Evolutionary conservation across 2,113 vertebrate species (phyloP), one percentile per base, ranked within the genome.

Genomic region (Capricornis sumatraensis): DNA sequence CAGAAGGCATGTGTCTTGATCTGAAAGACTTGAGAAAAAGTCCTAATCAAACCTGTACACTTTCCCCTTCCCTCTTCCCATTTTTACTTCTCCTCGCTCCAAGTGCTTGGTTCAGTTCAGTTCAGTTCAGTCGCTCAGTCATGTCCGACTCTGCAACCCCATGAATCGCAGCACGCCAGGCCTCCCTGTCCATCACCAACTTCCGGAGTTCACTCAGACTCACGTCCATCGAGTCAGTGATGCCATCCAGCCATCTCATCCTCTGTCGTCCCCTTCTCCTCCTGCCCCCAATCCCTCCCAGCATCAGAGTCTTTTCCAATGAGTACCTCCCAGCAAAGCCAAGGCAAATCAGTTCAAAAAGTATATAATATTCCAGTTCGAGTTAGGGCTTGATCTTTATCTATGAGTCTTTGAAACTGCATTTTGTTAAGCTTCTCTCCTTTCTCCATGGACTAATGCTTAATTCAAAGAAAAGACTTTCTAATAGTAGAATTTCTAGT

Each of bases 391-490:
- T 45, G 27, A 47, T 64, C 47, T 86, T 95, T 71, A 40, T 43
- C 83, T 76, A 40, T n/a, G 17, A 36, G 36, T 90, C 23, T 17
- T 57, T 93, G 79, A 27, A 78, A 81, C 58, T 64, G 8, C 25
- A 23, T 67, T 76, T 89, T 33, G 36, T 27, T 12, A 27, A 45
- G 7, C 60, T 47, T 27, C 55, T 89, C 86, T 87, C 9, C 25
- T 92, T 93, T 58, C 36, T 58, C 55, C 21, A 11, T 25, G 43
- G n/a, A 81, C 71, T 15, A 79, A 43, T 36, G 21, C 30, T 60
- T 86, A 21, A 58, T 58, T 64, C 53, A 62, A 91, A 64, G 27
- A 10, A 93, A 67, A 90, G 60, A n/a, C 53, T 95, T 67, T 43
- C 64, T 84, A 92, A 94, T 17, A 30, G 92, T 84, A 52, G 53